Conservation (phyloP, 2,113 vertebrate species). For the Collichthys lucidus region DNA sequence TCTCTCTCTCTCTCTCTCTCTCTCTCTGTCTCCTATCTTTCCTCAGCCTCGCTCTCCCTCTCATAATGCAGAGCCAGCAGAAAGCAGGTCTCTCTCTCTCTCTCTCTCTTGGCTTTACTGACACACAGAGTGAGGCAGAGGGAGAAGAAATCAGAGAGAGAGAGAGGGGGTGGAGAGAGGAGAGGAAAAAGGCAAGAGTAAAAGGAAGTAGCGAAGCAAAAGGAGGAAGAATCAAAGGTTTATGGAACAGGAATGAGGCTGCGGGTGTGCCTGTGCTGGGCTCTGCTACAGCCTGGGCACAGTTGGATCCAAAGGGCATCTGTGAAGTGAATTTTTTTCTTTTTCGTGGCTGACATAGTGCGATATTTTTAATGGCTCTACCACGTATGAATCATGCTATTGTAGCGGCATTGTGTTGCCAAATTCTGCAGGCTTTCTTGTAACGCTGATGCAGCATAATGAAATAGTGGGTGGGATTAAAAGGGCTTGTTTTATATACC, state of each 20-base stretch:
- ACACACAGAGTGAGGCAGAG: too few relatives aligned
- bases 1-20: constrained; percentile 52
- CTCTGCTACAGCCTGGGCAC: constrained; percentile 42
- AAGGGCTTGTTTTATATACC: constrained; percentile 52
- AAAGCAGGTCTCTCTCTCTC: constrained; percentile 68
- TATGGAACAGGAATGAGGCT: constrained; percentile 58
- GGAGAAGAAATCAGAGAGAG: constrained; percentile 76
- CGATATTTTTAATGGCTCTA: constrained; percentile 53
- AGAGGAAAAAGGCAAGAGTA: constrained; percentile 55
- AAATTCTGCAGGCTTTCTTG: constrained; percentile 67
- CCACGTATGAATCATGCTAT: constrained; percentile 56
- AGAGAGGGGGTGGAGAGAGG: constrained; percentile 67
- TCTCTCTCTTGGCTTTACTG: constrained; percentile 72
- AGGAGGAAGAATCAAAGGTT: constrained; percentile 69
- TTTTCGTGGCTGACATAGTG: constrained; percentile 37
- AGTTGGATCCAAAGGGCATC: constrained; percentile 56
- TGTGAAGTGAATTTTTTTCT: constrained; percentile 42
- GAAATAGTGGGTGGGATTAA: constrained; percentile 62
- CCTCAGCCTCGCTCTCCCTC: constrained; percentile 73
- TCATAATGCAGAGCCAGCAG: constrained; percentile 85
- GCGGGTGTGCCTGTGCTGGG: constrained; percentile 32
- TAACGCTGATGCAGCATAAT: constrained; percentile 69
- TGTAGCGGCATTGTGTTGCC: constrained; percentile 53
- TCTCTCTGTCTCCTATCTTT: constrained; percentile 48
- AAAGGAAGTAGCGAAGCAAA: constrained; percentile 51